Conservation (phyloP, 2,888 invertebrate species). For the Pollenia labialis region DNA sequence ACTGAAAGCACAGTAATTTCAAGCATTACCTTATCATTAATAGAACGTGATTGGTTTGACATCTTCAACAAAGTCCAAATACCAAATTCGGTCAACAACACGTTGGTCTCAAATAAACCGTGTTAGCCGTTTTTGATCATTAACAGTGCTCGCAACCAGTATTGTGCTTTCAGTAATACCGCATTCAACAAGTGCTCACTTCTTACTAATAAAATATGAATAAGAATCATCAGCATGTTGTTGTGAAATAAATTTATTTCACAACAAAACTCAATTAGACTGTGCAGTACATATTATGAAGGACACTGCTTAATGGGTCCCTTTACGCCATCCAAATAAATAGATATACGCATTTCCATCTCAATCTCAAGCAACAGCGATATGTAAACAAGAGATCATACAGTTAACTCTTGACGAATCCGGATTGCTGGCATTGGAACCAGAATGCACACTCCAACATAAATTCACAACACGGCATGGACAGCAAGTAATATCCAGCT, state of each 20-base stretch:
- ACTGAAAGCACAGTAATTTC: background rate
- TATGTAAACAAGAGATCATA: background rate
- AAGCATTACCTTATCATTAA: too few species aligned
- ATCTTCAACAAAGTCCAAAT: background rate
- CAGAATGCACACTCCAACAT: background rate
- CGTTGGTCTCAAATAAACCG: background rate
- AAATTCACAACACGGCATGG: too few species aligned
- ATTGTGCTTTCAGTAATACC: background rate
- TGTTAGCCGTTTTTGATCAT: background rate
- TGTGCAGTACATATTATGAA: too few species aligned
- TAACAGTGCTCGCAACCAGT: background rate
- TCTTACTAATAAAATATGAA: too few species aligned
- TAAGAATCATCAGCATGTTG: too few species aligned
- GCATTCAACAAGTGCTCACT: background rate
- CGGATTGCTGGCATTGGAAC: background rate
- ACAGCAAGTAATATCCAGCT: too few species aligned
- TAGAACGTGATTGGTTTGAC: too few species aligned
- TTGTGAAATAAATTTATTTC: too few species aligned
- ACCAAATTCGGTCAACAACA: background rate
- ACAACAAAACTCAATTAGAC: too few species aligned
- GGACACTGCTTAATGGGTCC: too few species aligned
- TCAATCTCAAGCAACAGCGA: background rate
- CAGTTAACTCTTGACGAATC: background rate
- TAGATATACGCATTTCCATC: background rate
- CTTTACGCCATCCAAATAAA: too few species aligned